phyloP scores from a whole-genome alignment of 2,888 invertebrate species.

The Synergus umbraculus region DNA sequence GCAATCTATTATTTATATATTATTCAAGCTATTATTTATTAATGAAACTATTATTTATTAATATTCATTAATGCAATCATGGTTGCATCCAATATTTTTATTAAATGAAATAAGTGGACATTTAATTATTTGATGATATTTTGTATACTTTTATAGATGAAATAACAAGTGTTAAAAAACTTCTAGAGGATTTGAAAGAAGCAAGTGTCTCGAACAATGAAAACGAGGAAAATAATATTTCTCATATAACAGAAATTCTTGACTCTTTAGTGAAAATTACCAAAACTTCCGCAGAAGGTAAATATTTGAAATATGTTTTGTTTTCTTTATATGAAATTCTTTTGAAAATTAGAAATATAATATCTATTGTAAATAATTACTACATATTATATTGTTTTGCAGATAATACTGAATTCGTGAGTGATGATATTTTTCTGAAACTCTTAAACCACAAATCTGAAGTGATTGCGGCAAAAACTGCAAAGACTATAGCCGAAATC shows the following conservation, averaged over 20 bases:
- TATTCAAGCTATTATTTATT: too few species aligned
- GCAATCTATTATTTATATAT: too few species aligned
- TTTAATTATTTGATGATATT: neutral
- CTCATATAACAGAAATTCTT: neutral
- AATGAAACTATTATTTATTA: too few species aligned
- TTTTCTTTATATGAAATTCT: too few species aligned
- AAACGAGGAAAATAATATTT: neutral
- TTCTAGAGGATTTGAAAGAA: conserved; percentile 3
- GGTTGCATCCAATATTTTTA: neutral
- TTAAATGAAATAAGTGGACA: neutral
- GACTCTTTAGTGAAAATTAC: conserved; percentile 12
- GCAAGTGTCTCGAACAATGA: conserved; percentile 1
- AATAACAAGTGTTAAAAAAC: neutral
- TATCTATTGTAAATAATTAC: too few species aligned
- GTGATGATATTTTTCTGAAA: conserved; percentile 66
- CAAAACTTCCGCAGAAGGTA: neutral
- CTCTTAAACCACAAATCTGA: conserved; percentile 65
- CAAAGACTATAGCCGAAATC: conserved; percentile 89
- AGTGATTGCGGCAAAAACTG: conserved; percentile 76
- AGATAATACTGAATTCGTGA: conserved; percentile 62
- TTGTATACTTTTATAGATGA: neutral
- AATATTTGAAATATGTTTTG: neutral
- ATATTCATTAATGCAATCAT: too few species aligned
- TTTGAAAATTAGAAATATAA: too few species aligned
- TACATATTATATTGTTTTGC: conserved; percentile 46